Base-by-base conservation (phyloP, 2,888 invertebrate species). In the Muscina levida region DNA sequence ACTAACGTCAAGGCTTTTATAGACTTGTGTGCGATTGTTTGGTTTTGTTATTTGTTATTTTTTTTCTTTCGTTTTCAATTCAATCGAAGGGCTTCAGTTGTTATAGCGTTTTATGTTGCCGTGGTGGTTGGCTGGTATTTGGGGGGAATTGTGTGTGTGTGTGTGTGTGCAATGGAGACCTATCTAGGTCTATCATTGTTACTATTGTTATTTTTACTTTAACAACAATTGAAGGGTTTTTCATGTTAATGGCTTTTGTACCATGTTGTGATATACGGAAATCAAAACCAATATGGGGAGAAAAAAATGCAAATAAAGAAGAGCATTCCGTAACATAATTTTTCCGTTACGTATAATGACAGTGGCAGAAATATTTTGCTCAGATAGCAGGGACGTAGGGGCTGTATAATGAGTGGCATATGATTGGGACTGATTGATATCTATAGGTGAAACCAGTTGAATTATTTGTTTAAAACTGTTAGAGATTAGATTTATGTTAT, bases 191-290 rank as follows among this genome's bases (percentile, higher is more conserved):
- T 53, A 53, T 15, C 17, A 53, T 11, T 26, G 71, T 44, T 46
- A 13, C 17, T 22, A 31, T 22, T 17, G 57, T 59, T 66, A 42
- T 44, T 26, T 42, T 37, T 37, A 68, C 81, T 66, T 77, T 42
- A 48, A 42, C 31, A 51, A 67, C 46, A 44, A 73, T 77, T 42
- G 67, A 67, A 53, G 53, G 51, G 57, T 68, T 65, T 67, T 62
- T 22, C 62, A 82, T 85, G 86, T 86, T 88, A 89, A 89, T 88
- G 86, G 85, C 83, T 89, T 88, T 85, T 87, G 89, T 89, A 87
- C 89, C 89, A 89, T 87, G 86, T 77, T 84, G 89, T 89, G 84
- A 88, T 84, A 83, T 86, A 83, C 48, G 56, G 42, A 81, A 62
- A 62, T 17, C 42, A 62, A 62, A 42, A 22, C 3, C 13, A 62